Percentiles rank a stretch among this genome's conserved stretches.
Evolutionary conservation across 2,797 vertebrate genomes (phyloP).

Genomic region (Diplodus sargus): DNA sequence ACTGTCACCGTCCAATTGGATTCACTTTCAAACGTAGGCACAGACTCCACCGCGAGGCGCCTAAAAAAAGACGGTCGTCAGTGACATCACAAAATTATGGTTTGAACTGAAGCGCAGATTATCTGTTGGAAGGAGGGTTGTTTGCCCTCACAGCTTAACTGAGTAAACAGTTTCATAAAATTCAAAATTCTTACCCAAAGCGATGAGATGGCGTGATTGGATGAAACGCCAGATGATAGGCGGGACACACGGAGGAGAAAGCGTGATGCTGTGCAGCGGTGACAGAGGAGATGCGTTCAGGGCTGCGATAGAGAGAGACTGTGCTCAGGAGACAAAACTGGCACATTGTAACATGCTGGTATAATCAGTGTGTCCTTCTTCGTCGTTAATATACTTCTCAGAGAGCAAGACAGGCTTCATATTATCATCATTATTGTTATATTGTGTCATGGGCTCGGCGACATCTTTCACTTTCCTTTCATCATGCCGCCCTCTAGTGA

Average conservation of each 20-base stretch:
- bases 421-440: neutral
- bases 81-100: constrained; percentile 1
- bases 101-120: neutral
- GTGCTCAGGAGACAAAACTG: too few species aligned
- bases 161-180: constrained; percentile 28
- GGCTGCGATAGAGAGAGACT: too few species aligned
- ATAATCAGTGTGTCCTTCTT: rapidly evolving
- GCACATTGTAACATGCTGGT: too few species aligned
- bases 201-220: constrained; percentile 56
- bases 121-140: neutral
- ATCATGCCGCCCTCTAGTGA: constrained; percentile 49
- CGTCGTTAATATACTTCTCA: neutral
- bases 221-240: constrained; percentile 24
- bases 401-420: neutral
- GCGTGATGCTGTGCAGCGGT: constrained; percentile 6
- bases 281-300: neutral
- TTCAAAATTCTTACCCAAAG: constrained; percentile 25
- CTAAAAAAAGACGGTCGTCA: neutral
- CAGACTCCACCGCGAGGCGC: neutral
- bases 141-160: neutral
- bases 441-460: too few species aligned
- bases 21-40: neutral
- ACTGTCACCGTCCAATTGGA: constrained; percentile 3
- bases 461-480: neutral
- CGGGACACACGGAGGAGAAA: constrained; percentile 26